Evolutionary conservation across 2,888 invertebrate species (phyloP).

Genomic region (Cacoxenus indagator): DNA sequence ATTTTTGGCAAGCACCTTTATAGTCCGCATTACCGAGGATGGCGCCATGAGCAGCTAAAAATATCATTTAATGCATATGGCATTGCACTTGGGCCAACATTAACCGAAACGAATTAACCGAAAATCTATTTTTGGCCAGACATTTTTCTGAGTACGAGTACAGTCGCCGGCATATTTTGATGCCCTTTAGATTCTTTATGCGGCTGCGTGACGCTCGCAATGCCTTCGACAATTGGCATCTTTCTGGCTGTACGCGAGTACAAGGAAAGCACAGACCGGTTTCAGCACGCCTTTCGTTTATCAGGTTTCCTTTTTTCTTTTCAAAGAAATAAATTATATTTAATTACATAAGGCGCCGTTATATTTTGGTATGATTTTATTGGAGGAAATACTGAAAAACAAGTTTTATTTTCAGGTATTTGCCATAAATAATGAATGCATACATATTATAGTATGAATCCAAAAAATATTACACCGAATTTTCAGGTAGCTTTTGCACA

Average conservation of each 20-base stretch:
- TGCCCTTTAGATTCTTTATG: too few species aligned
- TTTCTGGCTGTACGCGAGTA: neutral
- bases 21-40: too few species aligned
- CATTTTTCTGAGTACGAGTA: constrained; percentile 48
- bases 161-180: constrained; percentile 56
- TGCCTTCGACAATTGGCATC: too few species aligned
- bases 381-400: neutral
- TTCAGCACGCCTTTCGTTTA: constrained; percentile 21
- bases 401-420: too few species aligned
- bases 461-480: too few species aligned
- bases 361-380: constrained; percentile 36
- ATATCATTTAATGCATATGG: neutral
- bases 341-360: constrained; percentile 57
- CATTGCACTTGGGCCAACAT: neutral
- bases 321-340: constrained; percentile 50
- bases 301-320: neutral
- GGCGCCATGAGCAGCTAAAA: neutral
- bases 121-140: constrained; percentile 32
- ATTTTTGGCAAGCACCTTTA: too few species aligned
- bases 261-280: constrained; percentile 40
- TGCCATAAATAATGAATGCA: too few species aligned
- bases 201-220: constrained; percentile 33
- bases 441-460: too few species aligned
- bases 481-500: too few species aligned
- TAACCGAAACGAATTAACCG: neutral